Percentiles rank a stretch among this genome's conserved stretches.
Conservation (phyloP, 2,797 vertebrate genomes). For the Allobates femoralis region DNA sequence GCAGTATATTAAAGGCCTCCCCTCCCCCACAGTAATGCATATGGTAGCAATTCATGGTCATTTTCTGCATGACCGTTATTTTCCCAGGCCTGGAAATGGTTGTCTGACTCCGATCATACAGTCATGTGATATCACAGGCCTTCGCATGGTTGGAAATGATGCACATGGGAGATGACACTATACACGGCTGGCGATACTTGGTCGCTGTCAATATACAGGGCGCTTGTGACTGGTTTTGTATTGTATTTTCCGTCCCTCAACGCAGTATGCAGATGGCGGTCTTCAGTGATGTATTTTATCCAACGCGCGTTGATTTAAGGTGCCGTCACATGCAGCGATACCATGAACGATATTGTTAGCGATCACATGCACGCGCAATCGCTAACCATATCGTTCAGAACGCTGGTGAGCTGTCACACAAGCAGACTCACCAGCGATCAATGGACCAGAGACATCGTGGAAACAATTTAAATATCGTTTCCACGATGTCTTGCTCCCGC, state of each 20-base stretch:
- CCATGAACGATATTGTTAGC: too few relatives aligned
- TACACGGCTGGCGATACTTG: background rate
- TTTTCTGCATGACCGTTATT: background rate
- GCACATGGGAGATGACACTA: background rate
- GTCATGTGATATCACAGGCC: background rate
- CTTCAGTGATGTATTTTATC: background rate
- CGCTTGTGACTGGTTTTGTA: background rate
- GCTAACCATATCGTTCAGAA: too few relatives aligned
- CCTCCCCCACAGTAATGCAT: background rate
- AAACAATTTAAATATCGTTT: too few relatives aligned
- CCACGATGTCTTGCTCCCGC: too few relatives aligned
- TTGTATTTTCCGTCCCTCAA: background rate
- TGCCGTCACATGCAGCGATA: too few relatives aligned
- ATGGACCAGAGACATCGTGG: too few relatives aligned
- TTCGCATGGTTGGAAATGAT: background rate
- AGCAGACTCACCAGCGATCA: too few relatives aligned
- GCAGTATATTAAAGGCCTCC: background rate
- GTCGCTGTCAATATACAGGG: background rate
- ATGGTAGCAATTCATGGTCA: background rate
- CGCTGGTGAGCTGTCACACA: too few relatives aligned
- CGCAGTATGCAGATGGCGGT: background rate
- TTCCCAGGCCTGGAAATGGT: background rate
- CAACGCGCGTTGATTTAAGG: too few relatives aligned
- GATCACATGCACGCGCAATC: too few relatives aligned
- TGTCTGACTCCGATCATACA: background rate